phyloP scores from a whole-genome alignment of 2,113 vertebrate genomes.

The Turnix velox region DNA sequence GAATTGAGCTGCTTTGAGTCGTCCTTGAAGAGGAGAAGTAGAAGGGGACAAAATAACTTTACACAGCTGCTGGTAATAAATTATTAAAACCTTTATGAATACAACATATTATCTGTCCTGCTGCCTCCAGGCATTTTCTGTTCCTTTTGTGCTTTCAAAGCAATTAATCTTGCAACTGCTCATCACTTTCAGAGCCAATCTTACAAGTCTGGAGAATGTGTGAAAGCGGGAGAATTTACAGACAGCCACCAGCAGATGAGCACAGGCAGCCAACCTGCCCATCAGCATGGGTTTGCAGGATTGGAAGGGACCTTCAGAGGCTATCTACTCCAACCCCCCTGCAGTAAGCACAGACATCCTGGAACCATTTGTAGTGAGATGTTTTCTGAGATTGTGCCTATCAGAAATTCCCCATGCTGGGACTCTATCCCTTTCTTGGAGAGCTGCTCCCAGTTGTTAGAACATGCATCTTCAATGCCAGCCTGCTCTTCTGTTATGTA shows the following conservation, averaged over 20 bases:
- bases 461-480: background rate
- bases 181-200: background rate
- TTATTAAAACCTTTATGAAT: conserved; percentile 51
- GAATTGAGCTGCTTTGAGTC: background rate
- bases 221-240: background rate
- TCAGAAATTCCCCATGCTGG: background rate
- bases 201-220: background rate
- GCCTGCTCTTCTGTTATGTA: background rate
- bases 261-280: background rate
- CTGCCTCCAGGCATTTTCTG: conserved; percentile 30
- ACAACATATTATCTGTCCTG: conserved; percentile 8
- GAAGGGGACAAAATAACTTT: conserved; percentile 24
- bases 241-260: background rate
- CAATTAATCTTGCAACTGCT: conserved; percentile 37
- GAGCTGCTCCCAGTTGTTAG: background rate
- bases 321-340: too few relatives aligned
- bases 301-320: too few relatives aligned
- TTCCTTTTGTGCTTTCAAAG: conserved; percentile 41
- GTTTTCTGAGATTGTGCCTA: background rate
- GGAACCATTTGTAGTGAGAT: background rate
- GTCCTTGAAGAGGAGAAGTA: conserved; percentile 9
- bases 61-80: conserved; percentile 32
- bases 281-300: background rate
- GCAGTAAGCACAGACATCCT: too few relatives aligned
- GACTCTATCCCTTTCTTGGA: background rate